phyloP scores from a whole-genome alignment of 2,113 vertebrate genomes.

The Daboia siamensis region DNA sequence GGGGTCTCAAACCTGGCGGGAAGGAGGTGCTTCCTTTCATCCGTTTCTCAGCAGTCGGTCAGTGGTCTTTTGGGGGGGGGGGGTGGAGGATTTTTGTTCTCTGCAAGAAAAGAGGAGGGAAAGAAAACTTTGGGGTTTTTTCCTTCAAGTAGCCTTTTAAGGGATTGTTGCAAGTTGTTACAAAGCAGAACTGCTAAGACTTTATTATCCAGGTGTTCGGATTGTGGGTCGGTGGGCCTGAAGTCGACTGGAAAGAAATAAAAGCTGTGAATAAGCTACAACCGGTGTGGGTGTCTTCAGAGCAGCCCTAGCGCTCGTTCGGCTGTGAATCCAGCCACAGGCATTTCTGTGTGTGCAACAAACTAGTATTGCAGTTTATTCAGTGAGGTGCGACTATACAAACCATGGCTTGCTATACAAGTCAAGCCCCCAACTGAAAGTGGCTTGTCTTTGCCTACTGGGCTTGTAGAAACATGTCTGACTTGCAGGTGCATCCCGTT shows the following conservation, averaged over 20 bases:
- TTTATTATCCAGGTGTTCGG: not conserved
- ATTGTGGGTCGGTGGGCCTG: not conserved
- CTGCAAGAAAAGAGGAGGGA: not conserved
- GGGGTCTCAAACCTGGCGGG: not conserved
- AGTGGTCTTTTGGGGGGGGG: not conserved
- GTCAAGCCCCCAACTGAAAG: not conserved
- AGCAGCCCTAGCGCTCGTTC: not conserved
- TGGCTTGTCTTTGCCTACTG: not conserved
- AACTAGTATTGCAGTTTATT: not conserved
- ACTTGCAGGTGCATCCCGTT: not conserved
- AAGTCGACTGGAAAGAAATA: constrained; percentile 8
- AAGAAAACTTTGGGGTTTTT: not conserved
- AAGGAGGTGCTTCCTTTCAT: not conserved
- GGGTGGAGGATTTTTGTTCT: not conserved
- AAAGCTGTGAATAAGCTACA: constrained; percentile 10
- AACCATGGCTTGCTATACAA: not conserved
- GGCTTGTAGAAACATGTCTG: not conserved
- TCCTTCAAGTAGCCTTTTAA: not conserved
- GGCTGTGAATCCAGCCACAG: not conserved
- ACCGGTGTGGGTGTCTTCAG: not conserved
- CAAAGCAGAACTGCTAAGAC: not conserved
- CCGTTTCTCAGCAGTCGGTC: not conserved
- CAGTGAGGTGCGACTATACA: not conserved
- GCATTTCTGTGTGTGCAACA: not conserved
- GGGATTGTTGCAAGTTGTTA: not conserved